Evolutionary conservation across 2,797 vertebrate species (phyloP).

Genomic region (Neosalanx taihuensis): DNA sequence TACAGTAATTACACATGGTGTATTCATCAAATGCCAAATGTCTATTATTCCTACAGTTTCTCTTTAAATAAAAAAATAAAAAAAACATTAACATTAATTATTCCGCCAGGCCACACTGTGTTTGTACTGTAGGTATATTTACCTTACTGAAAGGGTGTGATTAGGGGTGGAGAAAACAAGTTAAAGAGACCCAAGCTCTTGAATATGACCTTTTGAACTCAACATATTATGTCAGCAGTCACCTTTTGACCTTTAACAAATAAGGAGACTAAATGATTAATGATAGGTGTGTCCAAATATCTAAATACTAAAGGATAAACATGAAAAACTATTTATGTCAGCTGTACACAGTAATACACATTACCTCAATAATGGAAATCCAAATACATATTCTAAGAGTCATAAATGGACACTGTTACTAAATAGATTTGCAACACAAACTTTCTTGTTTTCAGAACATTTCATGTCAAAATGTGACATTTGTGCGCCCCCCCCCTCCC

Average conservation of each 20-base stretch:
- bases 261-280: conserved; percentile 10
- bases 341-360: conserved; percentile 3
- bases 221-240: conserved; percentile 24
- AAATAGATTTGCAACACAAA: not conserved
- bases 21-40: conserved; percentile 39
- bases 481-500: conserved; percentile 3
- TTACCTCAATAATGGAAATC: conserved; percentile 7
- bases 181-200: conserved; percentile 7
- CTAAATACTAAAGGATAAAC: conserved; percentile 8
- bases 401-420: not conserved
- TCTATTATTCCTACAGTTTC: conserved; percentile 9
- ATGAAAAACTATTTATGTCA: conserved; percentile 5
- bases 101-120: conserved; percentile 34
- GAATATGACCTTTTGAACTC: conserved; percentile 9
- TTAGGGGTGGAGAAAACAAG: not conserved
- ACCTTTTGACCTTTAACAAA: conserved; percentile 21
- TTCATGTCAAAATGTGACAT: conserved; percentile 7
- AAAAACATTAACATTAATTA: conserved; percentile 35
- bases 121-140: conserved; percentile 8
- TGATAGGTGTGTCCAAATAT: conserved; percentile 1
- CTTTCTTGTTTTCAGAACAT: conserved; percentile 17
- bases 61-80: conserved; percentile 52
- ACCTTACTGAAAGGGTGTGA: not conserved
- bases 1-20: conserved; percentile 61
- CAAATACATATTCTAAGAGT: conserved; percentile 19